Percentiles rank a stretch among this genome's conserved stretches.
Evolutionary conservation across 2,113 vertebrate species (phyloP).

Genomic region (Salminus brasiliensis): DNA sequence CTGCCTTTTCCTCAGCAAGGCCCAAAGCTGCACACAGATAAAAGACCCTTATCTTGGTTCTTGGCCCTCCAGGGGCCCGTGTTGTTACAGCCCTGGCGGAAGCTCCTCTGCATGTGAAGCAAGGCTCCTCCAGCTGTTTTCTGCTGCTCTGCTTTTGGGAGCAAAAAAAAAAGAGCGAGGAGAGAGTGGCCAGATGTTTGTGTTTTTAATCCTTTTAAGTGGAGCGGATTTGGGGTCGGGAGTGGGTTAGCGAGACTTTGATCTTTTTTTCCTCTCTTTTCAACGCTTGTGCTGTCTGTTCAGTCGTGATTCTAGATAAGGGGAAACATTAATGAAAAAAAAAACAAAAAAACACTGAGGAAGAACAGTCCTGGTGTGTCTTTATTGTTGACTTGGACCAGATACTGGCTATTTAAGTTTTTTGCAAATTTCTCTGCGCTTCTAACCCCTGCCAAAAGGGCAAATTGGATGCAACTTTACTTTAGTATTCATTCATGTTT

Average conservation of each 20-base stretch:
- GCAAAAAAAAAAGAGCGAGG: conserved; percentile 14
- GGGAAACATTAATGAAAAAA: conserved; percentile 36
- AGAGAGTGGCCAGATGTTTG: conserved; percentile 42
- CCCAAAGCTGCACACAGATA: background rate
- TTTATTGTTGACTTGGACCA: conserved; percentile 6
- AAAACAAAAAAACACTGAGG: conserved; percentile 3
- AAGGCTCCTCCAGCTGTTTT: conserved; percentile 32
- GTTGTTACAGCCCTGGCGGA: background rate
- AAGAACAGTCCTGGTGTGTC: conserved; percentile 4
- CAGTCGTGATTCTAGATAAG: conserved; percentile 39
- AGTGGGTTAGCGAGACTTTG: conserved; percentile 14
- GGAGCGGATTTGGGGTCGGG: conserved; percentile 25
- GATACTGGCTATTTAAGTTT: background rate
- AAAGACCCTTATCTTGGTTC: background rate
- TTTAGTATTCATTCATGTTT: background rate
- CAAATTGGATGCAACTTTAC: background rate
- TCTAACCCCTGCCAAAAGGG: background rate
- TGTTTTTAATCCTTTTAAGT: conserved; percentile 47
- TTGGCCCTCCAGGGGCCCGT: background rate
- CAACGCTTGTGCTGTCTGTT: conserved; percentile 3
- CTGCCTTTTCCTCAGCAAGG: background rate
- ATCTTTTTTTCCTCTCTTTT: background rate
- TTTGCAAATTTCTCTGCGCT: conserved; percentile 6
- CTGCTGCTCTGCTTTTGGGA: conserved; percentile 14
- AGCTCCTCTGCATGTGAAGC: conserved; percentile 23